Evolutionary conservation across 2,888 invertebrate genomes (phyloP), one percentile per base, ranked within the genome.

Genomic region (Notodonta dromedarius): DNA sequence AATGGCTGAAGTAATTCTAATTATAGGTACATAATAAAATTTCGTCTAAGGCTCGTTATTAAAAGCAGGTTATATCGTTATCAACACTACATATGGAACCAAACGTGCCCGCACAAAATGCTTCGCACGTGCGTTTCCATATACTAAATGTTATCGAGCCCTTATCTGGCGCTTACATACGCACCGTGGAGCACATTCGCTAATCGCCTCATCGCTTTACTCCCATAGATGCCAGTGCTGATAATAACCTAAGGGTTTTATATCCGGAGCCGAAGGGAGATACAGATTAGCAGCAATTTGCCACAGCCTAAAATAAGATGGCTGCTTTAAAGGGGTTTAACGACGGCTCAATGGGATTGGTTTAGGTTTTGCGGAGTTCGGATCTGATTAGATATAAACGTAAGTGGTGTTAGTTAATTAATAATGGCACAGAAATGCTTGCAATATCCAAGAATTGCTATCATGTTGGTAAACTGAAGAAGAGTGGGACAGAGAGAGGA

Each of bases 211-310:
- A 86, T 83, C 84, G 83, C 80, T 82, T 85, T 81, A 74, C 85
- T 83, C 85, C 87, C 79, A 83, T 79, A 86, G 87, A 88, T 89
- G 82, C 81, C 77, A 83, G 76, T 76, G 69, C 71, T 79, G 88
- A 89, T 87, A 87, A 88, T 82, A 80, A 71, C 80, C 75, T 81
- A 78, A 83, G 84, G 87, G 87, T 83, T 87, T 88, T 87, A 84
- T 86, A 84, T 85, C 79, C 82, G 85, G 83, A 83, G 83, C 76
- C 77, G 80, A 66, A 83, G 84, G 87, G 87, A 85, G 83, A 73
- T 79, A 74, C 78, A 85, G 88, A 90, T 90, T 89, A 85, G 78
- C 75, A 80, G 79, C 86, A 91, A 91, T 91, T 91, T 88, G 89
- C 87, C 87, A 86, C 85, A 79, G 64, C 66, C 72, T 69, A 80